Base-by-base conservation (phyloP, 2,797 vertebrate species). In the Myiotriccus ornatus region DNA sequence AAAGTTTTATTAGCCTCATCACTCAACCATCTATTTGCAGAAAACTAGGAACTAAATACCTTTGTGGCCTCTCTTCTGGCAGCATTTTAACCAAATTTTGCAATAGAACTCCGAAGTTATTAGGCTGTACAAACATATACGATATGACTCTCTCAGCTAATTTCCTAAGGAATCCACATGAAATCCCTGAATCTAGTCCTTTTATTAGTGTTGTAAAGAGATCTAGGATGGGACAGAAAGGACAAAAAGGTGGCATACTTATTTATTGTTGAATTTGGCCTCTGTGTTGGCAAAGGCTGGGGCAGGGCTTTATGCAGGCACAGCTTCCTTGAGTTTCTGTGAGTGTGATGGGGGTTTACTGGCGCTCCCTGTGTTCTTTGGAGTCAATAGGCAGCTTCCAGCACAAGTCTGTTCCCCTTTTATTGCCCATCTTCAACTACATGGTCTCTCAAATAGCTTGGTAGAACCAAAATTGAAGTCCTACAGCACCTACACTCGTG, bases 311-410 rank as follows among this genome's bases (percentile, higher is more conserved):
- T 21, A 3, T 20, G 49, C 21, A 75, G 35, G 17, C 9, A 11
- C 14, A 46, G 18, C 15, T 39, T 63, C 32, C 22, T 0, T 41
- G 37, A 37, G 22, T 77, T 23, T 43, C 3, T 2, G 0, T 0
- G 1, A 5, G 1, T 11, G 23, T 64, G 71, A 1, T 53, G 55
- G 43, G 24, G 8, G 2, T 79, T 21, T 49, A 24, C 41, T 70
- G n/a, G 18, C 37, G 13, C 14, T 59, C 20, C 25, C 12, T 55
- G 11, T 15, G 20, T 8, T 75, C 18, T 76, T 53, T 10, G 3
- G 39, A 63, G 28, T n/a, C 6, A 9, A 24, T 23, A 69, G 12
- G 15, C 25, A 52, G 17, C 23, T 82, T 63, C 70, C 27, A 30
- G 49, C 34, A 25, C 28, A 34, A 44, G 4, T 12, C 28, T 39